These are phyloP conservation scores for Myathropa florea DNA, from an alignment of 2,888 invertebrate species.

Conservation along the genomic window DNA sequence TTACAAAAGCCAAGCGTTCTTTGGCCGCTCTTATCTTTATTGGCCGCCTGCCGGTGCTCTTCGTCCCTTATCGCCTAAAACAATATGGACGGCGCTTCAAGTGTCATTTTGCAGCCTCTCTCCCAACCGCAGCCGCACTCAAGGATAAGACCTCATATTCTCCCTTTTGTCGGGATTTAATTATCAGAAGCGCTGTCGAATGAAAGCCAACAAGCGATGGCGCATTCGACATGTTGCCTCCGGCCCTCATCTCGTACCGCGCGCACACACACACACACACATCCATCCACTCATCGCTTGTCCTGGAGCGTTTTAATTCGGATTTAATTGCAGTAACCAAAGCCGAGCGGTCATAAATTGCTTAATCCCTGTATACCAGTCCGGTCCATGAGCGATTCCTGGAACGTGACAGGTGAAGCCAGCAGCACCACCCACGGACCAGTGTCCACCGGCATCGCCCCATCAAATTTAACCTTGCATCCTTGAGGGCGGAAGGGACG, in stretches of 20 bases:
- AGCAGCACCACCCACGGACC: background rate
- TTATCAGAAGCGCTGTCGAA: slow-evolving; percentile 27
- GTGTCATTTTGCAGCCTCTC: slow-evolving; percentile 39
- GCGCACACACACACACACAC: background rate
- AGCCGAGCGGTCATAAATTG: background rate
- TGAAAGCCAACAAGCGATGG: background rate
- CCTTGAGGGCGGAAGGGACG: background rate
- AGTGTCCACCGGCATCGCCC: slow-evolving; percentile 1
- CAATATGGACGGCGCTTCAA: slow-evolving; percentile 63
- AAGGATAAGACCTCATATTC: slow-evolving; percentile 3
- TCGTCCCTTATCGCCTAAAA: slow-evolving; percentile 55
- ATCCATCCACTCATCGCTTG: background rate
- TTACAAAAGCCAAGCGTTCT: slow-evolving; percentile 32
- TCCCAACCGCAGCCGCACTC: background rate
- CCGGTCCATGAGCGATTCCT: background rate
- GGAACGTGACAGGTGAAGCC: background rate
- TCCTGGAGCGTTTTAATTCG: slow-evolving; percentile 24
- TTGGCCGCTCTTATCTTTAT: slow-evolving; percentile 57
- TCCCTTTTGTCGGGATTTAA: slow-evolving; percentile 23
- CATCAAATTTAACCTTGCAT: slow-evolving; percentile 17
- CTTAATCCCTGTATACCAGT: background rate
- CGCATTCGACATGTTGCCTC: background rate
- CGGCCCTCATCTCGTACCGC: background rate
- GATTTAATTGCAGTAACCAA: slow-evolving; percentile 24
- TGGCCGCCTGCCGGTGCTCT: slow-evolving; percentile 46